phyloP scores from a whole-genome alignment of 2,888 invertebrate species.

The Invenusta paracnida region DNA sequence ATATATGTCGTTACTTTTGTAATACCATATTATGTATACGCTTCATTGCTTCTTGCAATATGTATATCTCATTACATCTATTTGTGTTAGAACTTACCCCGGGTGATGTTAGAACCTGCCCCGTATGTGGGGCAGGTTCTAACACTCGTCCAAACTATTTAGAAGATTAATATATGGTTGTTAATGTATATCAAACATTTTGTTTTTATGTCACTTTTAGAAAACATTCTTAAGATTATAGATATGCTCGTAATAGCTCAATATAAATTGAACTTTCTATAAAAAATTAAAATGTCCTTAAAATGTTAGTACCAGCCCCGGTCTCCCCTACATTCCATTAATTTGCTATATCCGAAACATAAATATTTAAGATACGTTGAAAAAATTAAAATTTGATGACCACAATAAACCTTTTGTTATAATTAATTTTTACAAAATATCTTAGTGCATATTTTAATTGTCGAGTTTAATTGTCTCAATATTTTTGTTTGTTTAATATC shows the following conservation, averaged over 20 bases:
- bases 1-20: background rate
- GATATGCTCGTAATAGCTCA: slow-evolving; percentile 29
- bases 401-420: too few relatives aligned
- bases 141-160: background rate
- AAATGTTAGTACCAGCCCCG: background rate
- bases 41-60: background rate
- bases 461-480: too few relatives aligned
- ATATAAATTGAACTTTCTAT: slow-evolving; percentile 29
- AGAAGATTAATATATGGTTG: background rate
- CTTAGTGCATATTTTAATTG: background rate
- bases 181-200: slow-evolving; percentile 29
- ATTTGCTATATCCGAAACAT: too few relatives aligned
- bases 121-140: background rate
- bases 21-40: background rate
- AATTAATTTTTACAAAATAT: background rate
- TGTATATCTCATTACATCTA: background rate
- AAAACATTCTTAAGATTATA: slow-evolving; percentile 26
- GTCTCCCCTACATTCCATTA: background rate
- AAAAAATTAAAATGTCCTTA: slow-evolving; percentile 26
- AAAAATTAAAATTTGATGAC: too few relatives aligned
- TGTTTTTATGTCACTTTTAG: slow-evolving; percentile 29
- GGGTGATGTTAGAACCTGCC: background rate
- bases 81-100: background rate
- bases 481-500: too few relatives aligned
- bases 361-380: too few relatives aligned